phyloP scores from a whole-genome alignment of 2,888 invertebrate genomes.

The Tethea ocularis region DNA sequence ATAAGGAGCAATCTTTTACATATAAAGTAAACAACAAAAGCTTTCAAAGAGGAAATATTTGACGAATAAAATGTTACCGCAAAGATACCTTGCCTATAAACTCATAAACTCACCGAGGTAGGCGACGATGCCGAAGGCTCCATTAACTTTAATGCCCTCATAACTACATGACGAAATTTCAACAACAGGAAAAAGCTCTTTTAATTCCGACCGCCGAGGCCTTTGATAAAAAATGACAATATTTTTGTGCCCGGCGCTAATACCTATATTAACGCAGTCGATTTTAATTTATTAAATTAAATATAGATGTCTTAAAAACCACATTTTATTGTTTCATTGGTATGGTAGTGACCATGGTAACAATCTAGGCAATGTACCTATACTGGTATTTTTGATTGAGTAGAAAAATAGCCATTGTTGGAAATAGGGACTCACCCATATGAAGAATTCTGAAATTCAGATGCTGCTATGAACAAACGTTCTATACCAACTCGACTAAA shows the following conservation, averaged over 20 bases:
- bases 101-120: constrained; percentile 65
- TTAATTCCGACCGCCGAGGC: constrained; percentile 56
- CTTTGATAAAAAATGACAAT: constrained; percentile 37
- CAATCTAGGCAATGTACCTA: too few relatives aligned
- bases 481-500: too few relatives aligned
- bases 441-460: too few relatives aligned
- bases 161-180: constrained; percentile 73
- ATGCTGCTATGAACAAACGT: too few relatives aligned
- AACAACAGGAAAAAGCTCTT: constrained; percentile 72
- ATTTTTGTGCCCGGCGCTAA: constrained; percentile 19
- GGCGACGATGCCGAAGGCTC: constrained; percentile 56
- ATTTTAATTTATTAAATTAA: constrained; percentile 10
- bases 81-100: constrained; percentile 60
- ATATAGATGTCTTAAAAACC: background rate
- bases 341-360: background rate
- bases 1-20: background rate
- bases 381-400: too few relatives aligned
- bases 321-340: background rate
- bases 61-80: constrained; percentile 57
- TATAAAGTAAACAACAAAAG: background rate
- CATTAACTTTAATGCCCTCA: constrained; percentile 76
- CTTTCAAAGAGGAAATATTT: constrained; percentile 49
- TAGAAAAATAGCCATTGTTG: too few relatives aligned
- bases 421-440: too few relatives aligned
- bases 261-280: constrained; percentile 9